Percentiles rank a stretch among this genome's conserved stretches.
These are phyloP conservation scores for Sebastes umbrosus DNA, from an alignment of 2,797 vertebrate genomes.

Conservation along the genomic window DNA sequence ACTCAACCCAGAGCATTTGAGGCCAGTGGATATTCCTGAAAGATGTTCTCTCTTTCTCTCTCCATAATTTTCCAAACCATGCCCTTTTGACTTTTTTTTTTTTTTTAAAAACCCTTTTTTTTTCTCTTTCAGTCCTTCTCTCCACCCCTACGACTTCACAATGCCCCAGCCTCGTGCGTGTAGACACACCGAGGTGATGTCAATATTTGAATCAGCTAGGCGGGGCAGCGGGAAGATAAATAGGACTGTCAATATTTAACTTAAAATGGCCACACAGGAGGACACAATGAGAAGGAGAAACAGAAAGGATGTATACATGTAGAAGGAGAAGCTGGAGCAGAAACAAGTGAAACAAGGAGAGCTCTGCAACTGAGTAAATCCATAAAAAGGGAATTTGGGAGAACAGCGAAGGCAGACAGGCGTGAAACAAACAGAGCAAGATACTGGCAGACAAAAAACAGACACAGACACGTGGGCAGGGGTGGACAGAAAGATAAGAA, in stretches of 20 bases:
- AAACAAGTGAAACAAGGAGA: slow-evolving; percentile 12
- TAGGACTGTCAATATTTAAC: slow-evolving; percentile 75
- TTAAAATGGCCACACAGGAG: slow-evolving; percentile 34
- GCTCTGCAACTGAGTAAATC: background rate
- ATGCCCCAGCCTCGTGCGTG: slow-evolving; percentile 10
- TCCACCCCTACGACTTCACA: slow-evolving; percentile 14
- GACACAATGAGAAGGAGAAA: slow-evolving; percentile 21
- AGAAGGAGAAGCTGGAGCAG: background rate
- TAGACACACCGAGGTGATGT: slow-evolving; percentile 55
- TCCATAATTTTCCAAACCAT: slow-evolving; percentile 47
- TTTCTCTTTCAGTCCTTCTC: slow-evolving; percentile 14
- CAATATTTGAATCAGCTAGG: slow-evolving; percentile 75
- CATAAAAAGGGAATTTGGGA: slow-evolving; percentile 1
- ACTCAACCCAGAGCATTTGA: slow-evolving; percentile 44
- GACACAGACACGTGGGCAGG: slow-evolving; percentile 18
- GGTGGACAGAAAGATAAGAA: slow-evolving; percentile 15
- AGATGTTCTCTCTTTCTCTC: slow-evolving; percentile 20
- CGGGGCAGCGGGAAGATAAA: slow-evolving; percentile 66
- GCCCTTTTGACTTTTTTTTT: slow-evolving; percentile 49
- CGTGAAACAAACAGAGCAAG: slow-evolving; percentile 39
- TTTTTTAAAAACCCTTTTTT: background rate
- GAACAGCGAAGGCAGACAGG: background rate
- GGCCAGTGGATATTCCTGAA: slow-evolving; percentile 40
- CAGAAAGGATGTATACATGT: slow-evolving; percentile 2
- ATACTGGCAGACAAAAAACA: slow-evolving; percentile 23